Evolutionary conservation across 2,888 invertebrate species (phyloP).

Genomic region (Pelosia muscerda): DNA sequence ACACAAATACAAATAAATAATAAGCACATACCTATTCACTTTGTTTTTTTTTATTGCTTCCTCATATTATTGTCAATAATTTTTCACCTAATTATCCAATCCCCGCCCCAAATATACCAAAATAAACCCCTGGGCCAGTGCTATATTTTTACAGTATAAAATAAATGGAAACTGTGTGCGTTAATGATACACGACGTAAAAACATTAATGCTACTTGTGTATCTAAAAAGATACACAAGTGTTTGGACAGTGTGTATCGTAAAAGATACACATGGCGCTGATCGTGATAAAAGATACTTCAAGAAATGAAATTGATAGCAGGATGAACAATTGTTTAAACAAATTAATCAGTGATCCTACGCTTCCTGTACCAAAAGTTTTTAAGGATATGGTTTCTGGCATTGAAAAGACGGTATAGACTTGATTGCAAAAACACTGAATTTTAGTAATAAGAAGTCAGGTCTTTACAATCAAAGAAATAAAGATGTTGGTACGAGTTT

Average conservation of each 20-base stretch:
- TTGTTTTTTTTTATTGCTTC: too few relatives aligned
- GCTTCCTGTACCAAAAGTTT: too few relatives aligned
- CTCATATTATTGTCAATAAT: neutral
- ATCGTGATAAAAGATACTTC: too few relatives aligned
- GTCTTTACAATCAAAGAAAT: too few relatives aligned
- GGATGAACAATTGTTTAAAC: neutral
- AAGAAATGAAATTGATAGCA: too few relatives aligned
- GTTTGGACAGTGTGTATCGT: slow-evolving; percentile 8
- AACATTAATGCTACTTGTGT: neutral
- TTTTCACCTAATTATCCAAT: slow-evolving; percentile 7
- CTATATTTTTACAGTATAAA: slow-evolving; percentile 2
- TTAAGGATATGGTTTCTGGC: too few relatives aligned
- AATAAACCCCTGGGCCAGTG: slow-evolving; percentile 16
- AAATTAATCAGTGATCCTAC: neutral
- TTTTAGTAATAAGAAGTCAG: too few relatives aligned
- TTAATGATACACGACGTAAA: neutral
- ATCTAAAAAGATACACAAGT: slow-evolving; percentile 12
- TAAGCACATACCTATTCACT: too few relatives aligned
- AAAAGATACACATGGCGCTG: neutral
- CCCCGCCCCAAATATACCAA: slow-evolving; percentile 19
- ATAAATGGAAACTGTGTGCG: slow-evolving; percentile 5
- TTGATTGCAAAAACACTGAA: too few relatives aligned
- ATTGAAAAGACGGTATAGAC: too few relatives aligned
- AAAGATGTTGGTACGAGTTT: too few relatives aligned
- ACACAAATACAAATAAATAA: too few relatives aligned